Percentiles rank a stretch among this genome's conserved stretches.
Conservation (phyloP, 1,140 invertebrate species). For the Telenomus remus region DNA sequence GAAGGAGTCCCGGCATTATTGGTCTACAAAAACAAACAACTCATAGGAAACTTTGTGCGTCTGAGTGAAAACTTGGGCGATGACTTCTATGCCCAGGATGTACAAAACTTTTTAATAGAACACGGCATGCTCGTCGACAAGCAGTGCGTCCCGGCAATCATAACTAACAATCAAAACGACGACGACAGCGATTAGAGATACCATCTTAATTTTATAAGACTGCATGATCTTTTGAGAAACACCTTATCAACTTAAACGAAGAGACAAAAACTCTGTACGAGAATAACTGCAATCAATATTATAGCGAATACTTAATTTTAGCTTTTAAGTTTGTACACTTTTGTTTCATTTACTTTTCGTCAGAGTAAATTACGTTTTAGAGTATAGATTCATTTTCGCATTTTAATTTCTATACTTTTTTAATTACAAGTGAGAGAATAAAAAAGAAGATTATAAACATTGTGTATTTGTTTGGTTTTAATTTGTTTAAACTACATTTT, state of each 20-base stretch:
- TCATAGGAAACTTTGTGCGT: slow-evolving; percentile 95
- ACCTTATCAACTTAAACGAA: background rate
- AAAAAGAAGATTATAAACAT: too few relatives aligned
- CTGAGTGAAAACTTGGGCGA: slow-evolving; percentile 89
- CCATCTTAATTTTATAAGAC: slow-evolving; percentile 26
- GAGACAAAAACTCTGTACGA: background rate
- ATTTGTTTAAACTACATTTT: slow-evolving; percentile 31
- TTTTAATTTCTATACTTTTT: too few relatives aligned
- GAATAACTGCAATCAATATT: background rate
- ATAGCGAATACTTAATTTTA: background rate
- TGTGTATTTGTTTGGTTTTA: too few relatives aligned
- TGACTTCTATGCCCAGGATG: slow-evolving; percentile 92
- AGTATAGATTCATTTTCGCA: too few relatives aligned
- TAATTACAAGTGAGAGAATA: too few relatives aligned
- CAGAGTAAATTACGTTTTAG: too few relatives aligned
- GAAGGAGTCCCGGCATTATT: slow-evolving; percentile 94
- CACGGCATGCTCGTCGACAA: slow-evolving; percentile 86
- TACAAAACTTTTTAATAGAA: slow-evolving; percentile 93
- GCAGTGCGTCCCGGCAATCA: slow-evolving; percentile 71
- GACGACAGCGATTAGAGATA: slow-evolving; percentile 58
- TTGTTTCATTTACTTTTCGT: slow-evolving; percentile 2
- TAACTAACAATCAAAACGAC: slow-evolving; percentile 58
- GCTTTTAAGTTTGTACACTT: background rate
- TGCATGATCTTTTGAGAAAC: slow-evolving; percentile 14
- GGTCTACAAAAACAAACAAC: slow-evolving; percentile 91